These are phyloP conservation scores for Ciconia boyciana DNA, from an alignment of 2,113 vertebrate genomes.

Conservation along the genomic window DNA sequence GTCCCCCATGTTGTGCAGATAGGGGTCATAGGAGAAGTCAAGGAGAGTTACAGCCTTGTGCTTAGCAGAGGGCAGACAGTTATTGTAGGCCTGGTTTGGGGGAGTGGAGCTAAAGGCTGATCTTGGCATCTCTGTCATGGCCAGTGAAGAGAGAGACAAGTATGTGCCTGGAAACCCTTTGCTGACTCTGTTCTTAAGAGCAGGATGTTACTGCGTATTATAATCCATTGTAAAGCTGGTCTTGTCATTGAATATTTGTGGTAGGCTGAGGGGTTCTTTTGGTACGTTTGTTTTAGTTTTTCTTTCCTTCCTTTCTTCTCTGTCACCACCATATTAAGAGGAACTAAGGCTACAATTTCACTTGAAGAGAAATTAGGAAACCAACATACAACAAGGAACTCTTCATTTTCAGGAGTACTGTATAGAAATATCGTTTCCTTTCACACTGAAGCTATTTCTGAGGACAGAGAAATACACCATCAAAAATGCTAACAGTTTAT, in stretches of 20 bases:
- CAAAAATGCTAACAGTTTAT: not conserved
- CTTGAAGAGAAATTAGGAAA: not conserved
- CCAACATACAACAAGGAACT: not conserved
- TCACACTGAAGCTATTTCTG: not conserved
- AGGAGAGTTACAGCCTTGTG: not conserved
- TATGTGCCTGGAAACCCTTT: not conserved
- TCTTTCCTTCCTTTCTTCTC: not conserved
- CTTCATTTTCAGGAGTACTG: not conserved
- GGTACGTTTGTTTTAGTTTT: not conserved
- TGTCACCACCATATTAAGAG: not conserved
- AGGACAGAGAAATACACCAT: not conserved
- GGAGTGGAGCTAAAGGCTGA: not conserved
- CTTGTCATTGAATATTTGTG: not conserved
- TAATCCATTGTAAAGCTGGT: not conserved
- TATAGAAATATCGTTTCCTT: not conserved
- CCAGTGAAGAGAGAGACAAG: not conserved
- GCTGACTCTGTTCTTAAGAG: not conserved
- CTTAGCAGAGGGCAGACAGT: not conserved
- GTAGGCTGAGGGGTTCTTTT: not conserved
- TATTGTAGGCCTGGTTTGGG: not conserved
- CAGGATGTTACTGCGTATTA: not conserved
- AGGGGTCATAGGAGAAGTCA: not conserved
- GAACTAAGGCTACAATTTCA: not conserved
- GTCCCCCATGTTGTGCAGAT: not conserved
- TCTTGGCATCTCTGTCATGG: not conserved